A percentile compares a stretch with the other conserved stretches of the same genome.
Evolutionary conservation across 1,140 invertebrate species (phyloP).

Genomic region (Aradophagus sp.): DNA sequence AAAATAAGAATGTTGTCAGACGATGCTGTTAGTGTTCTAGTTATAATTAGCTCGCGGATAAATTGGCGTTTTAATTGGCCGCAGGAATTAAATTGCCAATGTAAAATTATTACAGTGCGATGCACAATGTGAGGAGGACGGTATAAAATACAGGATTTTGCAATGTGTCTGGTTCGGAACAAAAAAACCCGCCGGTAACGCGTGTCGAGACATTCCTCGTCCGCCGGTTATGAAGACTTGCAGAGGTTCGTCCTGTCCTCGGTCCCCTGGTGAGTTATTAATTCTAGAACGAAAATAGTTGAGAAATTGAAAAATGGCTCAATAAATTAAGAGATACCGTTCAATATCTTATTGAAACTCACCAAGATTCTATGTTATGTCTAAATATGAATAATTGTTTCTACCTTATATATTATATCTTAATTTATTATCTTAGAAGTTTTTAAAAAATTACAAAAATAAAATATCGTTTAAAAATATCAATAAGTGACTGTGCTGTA

Average conservation of each 20-base stretch:
- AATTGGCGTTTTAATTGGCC: slow-evolving; percentile 15
- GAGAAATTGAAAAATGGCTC: slow-evolving; percentile 24
- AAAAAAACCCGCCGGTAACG: slow-evolving; percentile 86
- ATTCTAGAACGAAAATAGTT: slow-evolving; percentile 31
- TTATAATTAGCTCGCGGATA: slow-evolving; percentile 18
- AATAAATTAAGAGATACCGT: slow-evolving; percentile 22
- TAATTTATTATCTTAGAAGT: too few relatives aligned
- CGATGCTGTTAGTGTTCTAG: slow-evolving; percentile 13
- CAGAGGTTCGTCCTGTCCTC: slow-evolving; percentile 79
- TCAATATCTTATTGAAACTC: slow-evolving; percentile 5
- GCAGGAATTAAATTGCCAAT: slow-evolving; percentile 50
- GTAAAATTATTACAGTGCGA: slow-evolving; percentile 79
- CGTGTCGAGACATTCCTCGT: slow-evolving; percentile 83
- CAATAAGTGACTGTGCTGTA: too few relatives aligned
- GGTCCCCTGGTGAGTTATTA: slow-evolving; percentile 63
- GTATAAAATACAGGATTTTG: slow-evolving; percentile 87
- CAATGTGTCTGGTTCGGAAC: slow-evolving; percentile 92
- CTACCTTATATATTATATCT: too few relatives aligned
- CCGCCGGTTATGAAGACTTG: slow-evolving; percentile 86
- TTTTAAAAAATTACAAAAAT: too few relatives aligned
- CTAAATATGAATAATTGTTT: too few relatives aligned
- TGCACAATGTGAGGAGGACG: slow-evolving; percentile 82
- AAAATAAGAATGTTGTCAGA: too few relatives aligned
- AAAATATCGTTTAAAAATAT: too few relatives aligned
- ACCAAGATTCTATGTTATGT: too few relatives aligned